Base-by-base conservation (phyloP, 2,888 invertebrate genomes). In the Drosophila mayaguana region DNA sequence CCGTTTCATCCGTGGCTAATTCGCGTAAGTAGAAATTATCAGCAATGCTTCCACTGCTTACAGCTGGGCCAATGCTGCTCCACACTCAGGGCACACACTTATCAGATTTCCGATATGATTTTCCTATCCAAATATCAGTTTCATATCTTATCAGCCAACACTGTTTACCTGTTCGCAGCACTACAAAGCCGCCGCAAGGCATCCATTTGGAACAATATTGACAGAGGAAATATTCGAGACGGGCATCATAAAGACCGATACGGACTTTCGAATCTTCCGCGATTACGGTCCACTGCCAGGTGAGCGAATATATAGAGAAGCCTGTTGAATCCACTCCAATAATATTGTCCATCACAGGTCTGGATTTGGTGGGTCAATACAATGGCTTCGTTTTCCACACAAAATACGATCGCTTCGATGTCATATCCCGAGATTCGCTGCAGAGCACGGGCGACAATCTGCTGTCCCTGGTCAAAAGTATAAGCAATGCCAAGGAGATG, bases 381-480 rank as follows among this genome's bases (percentile, higher is more conserved):
- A 96, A 96, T 93, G 96, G 96, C 0, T 95, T 95, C 90, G 95
- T 96, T 18, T 97, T 97, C 91, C 96, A 97, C 92, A 97, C 97
- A 0, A 94, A 95, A 54, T 95, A 95, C 92, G 97, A 97, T 92
- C 92, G 91, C 40, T 94, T 94, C 0, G 93, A 93, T 3, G 92
- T 94, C 2, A 94, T 97, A 28, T 94, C 94, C 20, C 90, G 94
- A 0, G 96, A 96, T 0, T 95, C 96, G 2, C 90, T 96, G 38
- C 97, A 97, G 90, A 93, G 95, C 80, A 95, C 96, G 7, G 97
- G 96, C 0, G 95, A 96, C 71, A 96, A 96, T 93, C 89, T 96
- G 20, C 90, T 96, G 56, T 93, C 94, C 0, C 90, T 96, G 2
- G 91, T 95, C 0, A 81, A 90, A 0, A 92, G 92, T 0, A 78